Evolutionary conservation across 2,888 invertebrate species (phyloP).

Genomic region (Cheilosia urbana): DNA sequence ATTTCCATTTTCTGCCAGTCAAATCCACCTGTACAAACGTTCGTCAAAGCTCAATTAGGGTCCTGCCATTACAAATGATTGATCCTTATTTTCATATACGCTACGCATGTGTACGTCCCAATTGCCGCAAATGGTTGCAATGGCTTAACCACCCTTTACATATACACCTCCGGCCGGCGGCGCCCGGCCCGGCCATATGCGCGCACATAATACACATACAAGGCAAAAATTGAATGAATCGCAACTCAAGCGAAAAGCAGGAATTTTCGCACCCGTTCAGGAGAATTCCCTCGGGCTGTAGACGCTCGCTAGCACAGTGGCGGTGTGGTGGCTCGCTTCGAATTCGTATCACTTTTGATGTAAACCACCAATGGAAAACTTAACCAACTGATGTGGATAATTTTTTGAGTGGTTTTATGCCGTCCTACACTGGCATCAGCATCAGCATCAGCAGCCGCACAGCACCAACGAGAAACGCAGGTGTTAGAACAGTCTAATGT

Average conservation of each 20-base stretch:
- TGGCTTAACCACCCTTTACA: neutral
- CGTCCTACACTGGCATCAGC: slow-evolving; percentile 49
- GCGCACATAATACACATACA: neutral
- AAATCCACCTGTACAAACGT: slow-evolving; percentile 72
- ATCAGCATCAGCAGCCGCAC: slow-evolving; percentile 10
- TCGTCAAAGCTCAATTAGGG: slow-evolving; percentile 70
- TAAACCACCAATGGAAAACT: slow-evolving; percentile 75
- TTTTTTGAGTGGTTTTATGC: slow-evolving; percentile 73
- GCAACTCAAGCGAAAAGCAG: slow-evolving; percentile 71
- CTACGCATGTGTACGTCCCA: slow-evolving; percentile 59
- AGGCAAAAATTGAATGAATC: slow-evolving; percentile 65
- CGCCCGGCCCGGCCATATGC: neutral
- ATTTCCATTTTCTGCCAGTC: slow-evolving; percentile 71
- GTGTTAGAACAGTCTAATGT: slow-evolving; percentile 81
- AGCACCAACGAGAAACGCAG: slow-evolving; percentile 76
- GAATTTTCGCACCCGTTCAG: slow-evolving; percentile 66
- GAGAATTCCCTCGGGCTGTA: slow-evolving; percentile 55
- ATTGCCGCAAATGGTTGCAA: slow-evolving; percentile 13
- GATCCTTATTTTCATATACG: slow-evolving; percentile 69
- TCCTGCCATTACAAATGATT: slow-evolving; percentile 70
- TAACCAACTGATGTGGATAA: slow-evolving; percentile 75
- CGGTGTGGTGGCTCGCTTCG: slow-evolving; percentile 29
- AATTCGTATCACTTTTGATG: slow-evolving; percentile 71
- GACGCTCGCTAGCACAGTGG: slow-evolving; percentile 26
- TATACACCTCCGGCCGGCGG: neutral